A percentile compares a stretch with the other conserved stretches of the same genome.
phyloP scores from a whole-genome alignment of 2,113 vertebrate genomes.

The Muntiacus muntjak region DNA sequence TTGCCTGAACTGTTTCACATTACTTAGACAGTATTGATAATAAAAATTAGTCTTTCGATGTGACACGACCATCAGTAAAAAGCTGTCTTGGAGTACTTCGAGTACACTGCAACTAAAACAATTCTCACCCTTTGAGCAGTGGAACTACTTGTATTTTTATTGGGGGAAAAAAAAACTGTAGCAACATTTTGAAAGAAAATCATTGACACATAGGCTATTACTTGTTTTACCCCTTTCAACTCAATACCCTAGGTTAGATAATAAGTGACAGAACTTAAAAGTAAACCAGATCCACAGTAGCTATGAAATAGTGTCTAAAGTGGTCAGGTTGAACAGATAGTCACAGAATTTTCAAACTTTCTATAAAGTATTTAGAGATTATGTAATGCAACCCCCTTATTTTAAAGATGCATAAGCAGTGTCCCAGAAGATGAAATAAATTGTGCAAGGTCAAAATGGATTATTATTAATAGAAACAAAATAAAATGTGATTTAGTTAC shows the following conservation, averaged over 20 bases:
- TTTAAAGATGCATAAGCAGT: background rate
- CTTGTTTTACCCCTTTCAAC: background rate
- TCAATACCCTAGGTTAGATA: background rate
- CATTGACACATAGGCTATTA: background rate
- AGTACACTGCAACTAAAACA: background rate
- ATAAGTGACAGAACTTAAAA: background rate
- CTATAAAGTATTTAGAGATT: background rate
- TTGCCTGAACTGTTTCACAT: background rate
- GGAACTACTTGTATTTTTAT: background rate
- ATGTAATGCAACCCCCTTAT: background rate
- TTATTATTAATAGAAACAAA: background rate
- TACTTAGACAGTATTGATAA: background rate
- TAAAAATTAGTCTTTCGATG: background rate
- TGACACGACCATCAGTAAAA: background rate
- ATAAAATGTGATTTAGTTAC: background rate
- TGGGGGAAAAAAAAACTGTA: background rate
- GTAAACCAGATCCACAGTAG: background rate
- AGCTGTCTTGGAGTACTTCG: background rate
- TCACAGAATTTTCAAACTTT: background rate
- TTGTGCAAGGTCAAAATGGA: background rate
- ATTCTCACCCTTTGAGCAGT: background rate
- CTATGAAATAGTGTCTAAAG: background rate
- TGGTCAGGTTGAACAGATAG: background rate
- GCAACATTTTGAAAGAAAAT: background rate
- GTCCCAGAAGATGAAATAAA: background rate